These are phyloP conservation scores for Amphipyra tragopoginis DNA, from an alignment of 2,888 invertebrate genomes.

Conservation along the genomic window DNA sequence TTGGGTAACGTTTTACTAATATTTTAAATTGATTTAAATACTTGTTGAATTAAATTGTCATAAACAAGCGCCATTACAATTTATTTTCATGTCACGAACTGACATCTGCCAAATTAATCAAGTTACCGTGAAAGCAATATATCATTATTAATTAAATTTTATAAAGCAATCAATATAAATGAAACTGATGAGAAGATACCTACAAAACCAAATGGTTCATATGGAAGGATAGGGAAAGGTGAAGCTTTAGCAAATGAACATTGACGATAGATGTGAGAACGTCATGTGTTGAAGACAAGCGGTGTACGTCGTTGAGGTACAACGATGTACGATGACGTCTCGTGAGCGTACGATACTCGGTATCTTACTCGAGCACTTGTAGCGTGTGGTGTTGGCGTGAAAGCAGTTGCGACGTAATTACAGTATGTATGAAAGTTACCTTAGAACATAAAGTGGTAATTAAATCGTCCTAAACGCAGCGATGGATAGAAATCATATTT, in stretches of 20 bases:
- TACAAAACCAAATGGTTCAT: neutral
- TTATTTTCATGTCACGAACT: too few relatives aligned
- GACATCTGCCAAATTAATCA: too few relatives aligned
- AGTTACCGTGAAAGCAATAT: too few relatives aligned
- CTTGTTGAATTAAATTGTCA: too few relatives aligned
- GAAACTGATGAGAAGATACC: neutral
- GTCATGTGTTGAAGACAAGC: conserved; percentile 40
- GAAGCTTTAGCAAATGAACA: conserved; percentile 31
- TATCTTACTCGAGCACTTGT: conserved; percentile 35
- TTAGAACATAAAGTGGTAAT: conserved; percentile 94
- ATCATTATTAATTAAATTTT: too few relatives aligned
- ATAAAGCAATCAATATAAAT: neutral
- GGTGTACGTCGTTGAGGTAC: conserved; percentile 16
- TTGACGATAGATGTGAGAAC: conserved; percentile 14
- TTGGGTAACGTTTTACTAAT: too few relatives aligned
- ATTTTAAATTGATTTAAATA: too few relatives aligned
- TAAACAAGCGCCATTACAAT: too few relatives aligned
- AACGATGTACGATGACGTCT: neutral
- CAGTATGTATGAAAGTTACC: conserved; percentile 89
- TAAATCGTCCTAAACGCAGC: conserved; percentile 93
- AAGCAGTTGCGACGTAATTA: conserved; percentile 77
- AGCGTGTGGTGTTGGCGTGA: conserved; percentile 68
- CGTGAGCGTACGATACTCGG: neutral
- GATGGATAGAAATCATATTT: conserved; percentile 82
- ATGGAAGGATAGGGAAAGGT: conserved; percentile 6